Conservation (phyloP, 2,888 invertebrate species). For the Perithous albicinctus region DNA sequence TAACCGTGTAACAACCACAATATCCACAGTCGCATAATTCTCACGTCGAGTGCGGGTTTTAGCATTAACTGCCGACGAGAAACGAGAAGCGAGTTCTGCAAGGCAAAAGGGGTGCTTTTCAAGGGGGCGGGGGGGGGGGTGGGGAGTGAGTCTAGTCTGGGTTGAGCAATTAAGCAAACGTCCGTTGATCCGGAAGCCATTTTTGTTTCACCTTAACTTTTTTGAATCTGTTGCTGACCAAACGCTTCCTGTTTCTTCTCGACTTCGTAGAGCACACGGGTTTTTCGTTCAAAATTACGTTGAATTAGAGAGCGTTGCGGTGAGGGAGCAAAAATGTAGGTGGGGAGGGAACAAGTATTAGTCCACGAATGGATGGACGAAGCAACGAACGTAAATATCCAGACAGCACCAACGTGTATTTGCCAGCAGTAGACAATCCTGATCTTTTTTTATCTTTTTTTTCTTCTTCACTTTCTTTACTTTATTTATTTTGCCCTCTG, state of each 20-base stretch:
- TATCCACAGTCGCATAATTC: constrained; percentile 48
- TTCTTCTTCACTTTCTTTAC: constrained; percentile 2
- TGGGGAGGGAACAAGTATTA: neutral
- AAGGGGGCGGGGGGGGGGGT: neutral
- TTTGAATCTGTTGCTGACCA: constrained; percentile 6
- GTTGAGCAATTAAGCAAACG: constrained; percentile 59
- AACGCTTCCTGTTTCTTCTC: neutral
- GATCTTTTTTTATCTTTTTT: constrained; percentile 21
- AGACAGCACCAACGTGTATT: constrained; percentile 22
- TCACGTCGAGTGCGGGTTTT: constrained; percentile 33
- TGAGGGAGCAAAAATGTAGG: constrained; percentile 8
- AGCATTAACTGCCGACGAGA: constrained; percentile 50
- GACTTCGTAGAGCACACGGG: neutral
- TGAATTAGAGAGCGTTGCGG: neutral
- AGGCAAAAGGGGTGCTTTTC: neutral
- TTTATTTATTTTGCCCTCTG: constrained; percentile 18
- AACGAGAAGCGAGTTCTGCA: constrained; percentile 28
- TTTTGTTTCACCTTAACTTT: constrained; percentile 27
- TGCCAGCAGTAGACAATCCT: constrained; percentile 2
- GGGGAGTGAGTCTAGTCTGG: constrained; percentile 5
- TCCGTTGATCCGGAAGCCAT: constrained; percentile 46
- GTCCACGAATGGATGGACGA: neutral
- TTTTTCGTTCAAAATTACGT: constrained; percentile 36
- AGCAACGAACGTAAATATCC: constrained; percentile 29
- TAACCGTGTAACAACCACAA: constrained; percentile 57